These are phyloP conservation scores for Syrrhaptes paradoxus DNA, from an alignment of 2,113 vertebrate genomes.

Conservation along the genomic window DNA sequence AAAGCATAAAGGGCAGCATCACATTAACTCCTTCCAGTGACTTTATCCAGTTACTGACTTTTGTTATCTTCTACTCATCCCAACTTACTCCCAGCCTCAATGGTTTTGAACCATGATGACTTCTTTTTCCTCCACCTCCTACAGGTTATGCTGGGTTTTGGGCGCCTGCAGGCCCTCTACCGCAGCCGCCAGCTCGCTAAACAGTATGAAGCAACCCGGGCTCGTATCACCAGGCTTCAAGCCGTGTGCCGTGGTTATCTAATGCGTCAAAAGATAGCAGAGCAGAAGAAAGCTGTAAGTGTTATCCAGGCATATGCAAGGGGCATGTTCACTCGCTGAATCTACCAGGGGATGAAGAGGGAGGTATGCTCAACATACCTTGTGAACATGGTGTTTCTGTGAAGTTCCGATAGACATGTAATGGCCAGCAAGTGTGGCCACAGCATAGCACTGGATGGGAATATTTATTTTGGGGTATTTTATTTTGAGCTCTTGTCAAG, in stretches of 20 bases:
- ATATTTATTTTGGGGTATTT: background rate
- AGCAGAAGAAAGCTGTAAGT: slow-evolving; percentile 78
- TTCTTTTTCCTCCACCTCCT: background rate
- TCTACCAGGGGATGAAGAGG: slow-evolving; percentile 69
- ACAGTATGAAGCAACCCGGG: slow-evolving; percentile 75
- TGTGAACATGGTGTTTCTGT: background rate
- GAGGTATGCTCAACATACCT: slow-evolving; percentile 64
- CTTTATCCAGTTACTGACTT: background rate
- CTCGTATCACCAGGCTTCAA: slow-evolving; percentile 77
- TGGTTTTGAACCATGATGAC: background rate
- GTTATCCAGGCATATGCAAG: slow-evolving; percentile 87
- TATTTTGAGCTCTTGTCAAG: background rate
- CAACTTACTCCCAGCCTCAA: background rate
- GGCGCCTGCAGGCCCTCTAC: slow-evolving; percentile 87
- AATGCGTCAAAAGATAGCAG: slow-evolving; percentile 75
- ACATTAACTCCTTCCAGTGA: background rate
- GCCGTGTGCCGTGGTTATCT: slow-evolving; percentile 80
- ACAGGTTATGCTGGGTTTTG: slow-evolving; percentile 86
- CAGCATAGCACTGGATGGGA: background rate
- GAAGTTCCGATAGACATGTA: background rate
- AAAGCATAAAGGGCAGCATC: background rate
- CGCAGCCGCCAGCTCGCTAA: slow-evolving; percentile 77
- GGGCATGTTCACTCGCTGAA: slow-evolving; percentile 80
- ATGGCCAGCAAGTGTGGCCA: background rate
- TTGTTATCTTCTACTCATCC: background rate